Evolutionary conservation across 2,888 invertebrate species (phyloP), one percentile per base, ranked within the genome.

Genomic region (Erebia aethiops): DNA sequence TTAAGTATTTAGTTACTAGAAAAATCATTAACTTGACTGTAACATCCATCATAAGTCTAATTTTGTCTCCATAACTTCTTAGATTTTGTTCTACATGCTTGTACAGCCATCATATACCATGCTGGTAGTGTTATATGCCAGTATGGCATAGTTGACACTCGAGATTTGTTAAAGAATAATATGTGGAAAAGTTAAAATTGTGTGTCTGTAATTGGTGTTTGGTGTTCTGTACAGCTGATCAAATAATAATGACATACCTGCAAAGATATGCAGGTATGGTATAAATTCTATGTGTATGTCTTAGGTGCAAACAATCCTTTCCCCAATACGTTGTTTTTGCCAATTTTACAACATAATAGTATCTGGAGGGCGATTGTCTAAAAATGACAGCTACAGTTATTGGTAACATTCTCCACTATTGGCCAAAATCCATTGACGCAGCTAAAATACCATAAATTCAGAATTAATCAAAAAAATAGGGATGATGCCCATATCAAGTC

Each of bases 1-100:
- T 46, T 61, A 62, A 60, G 49, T 61, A 63, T 71, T 73, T 74
- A 74, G 63, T 71, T 71, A 51, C 60, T 72, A 72, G 64, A 67
- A 69, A 70, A 69, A 67, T 69, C 62, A 69, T 68, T 63, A 60
- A 67, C 68, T 60, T 64, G 70, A 68, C 72, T 76, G 76, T 78
- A 77, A 77, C 75, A 76, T 78, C 79, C 79, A 78, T 79, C 79
- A 78, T 80, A 77, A 71, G 77, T 77, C 79, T 76, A 76, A 76
- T 78, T 78, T 70, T 74, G 74, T 72, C 65, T 74, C 68, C 66
- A 51, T 68, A 57, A 13, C 62, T 5, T 54, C n/a, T 41, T 58
- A 66, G 41, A 51, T 66, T 56, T 61, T 60, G 51, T 13, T 21
- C 21, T 35, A 51, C 49, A 46, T 56, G 56, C 13, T 18, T 63